phyloP scores from a whole-genome alignment of 2,888 invertebrate genomes.

The Heterodera filipjevi region DNA sequence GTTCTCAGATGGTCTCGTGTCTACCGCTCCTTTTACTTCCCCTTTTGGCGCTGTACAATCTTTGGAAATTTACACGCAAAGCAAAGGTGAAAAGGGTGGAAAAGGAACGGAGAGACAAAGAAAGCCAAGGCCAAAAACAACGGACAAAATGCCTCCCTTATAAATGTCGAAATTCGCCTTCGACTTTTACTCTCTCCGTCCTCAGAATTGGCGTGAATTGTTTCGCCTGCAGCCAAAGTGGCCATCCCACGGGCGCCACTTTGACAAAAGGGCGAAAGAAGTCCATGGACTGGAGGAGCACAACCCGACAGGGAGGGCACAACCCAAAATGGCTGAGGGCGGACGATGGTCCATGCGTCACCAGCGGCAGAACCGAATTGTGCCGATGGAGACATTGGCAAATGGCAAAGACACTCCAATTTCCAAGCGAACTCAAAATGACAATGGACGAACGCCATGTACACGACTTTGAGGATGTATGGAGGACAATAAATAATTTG shows the following conservation, averaged over 20 bases:
- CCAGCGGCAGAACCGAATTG: neutral
- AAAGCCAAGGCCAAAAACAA: neutral
- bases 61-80: constrained; percentile 39
- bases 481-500: no score
- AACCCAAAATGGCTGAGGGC: neutral
- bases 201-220: constrained; percentile 42
- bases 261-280: neutral
- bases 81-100: constrained; percentile 29
- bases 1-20: constrained; percentile 33
- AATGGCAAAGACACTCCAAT: no score
- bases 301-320: no score
- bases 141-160: no score
- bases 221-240: constrained; percentile 49
- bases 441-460: neutral
- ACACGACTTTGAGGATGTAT: neutral
- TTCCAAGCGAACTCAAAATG: neutral
- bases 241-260: constrained; percentile 40
- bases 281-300: neutral
- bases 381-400: neutral
- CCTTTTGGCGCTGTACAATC: constrained; percentile 38
- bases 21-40: constrained; percentile 41
- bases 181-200: neutral
- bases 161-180: no score
- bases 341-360: neutral
- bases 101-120: neutral